A percentile compares a stretch with the other conserved stretches of the same genome.
These are phyloP conservation scores for Chrysopa pallens DNA, from an alignment of 1,140 invertebrate genomes.

Conservation along the genomic window DNA sequence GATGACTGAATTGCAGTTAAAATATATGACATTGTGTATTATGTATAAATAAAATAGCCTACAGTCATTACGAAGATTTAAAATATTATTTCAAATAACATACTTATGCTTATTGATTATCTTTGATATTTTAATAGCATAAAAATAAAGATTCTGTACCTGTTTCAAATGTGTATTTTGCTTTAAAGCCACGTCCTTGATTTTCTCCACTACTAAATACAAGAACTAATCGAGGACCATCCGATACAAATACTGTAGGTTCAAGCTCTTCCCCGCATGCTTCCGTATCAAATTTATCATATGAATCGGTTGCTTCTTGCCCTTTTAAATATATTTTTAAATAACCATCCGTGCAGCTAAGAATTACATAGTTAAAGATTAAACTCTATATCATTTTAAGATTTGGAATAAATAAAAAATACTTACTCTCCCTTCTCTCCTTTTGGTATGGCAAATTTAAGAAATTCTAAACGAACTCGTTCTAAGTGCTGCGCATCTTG, in stretches of 20 bases:
- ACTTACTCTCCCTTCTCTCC: constrained; percentile 50
- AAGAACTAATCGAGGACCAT: constrained; percentile 83
- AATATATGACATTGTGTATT: no score
- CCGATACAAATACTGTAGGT: constrained; percentile 59
- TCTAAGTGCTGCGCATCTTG: constrained; percentile 90
- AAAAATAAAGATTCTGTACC: no score
- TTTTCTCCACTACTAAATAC: constrained; percentile 81
- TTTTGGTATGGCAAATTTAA: constrained; percentile 77
- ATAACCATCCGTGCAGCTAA: constrained; percentile 72
- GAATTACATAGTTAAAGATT: constrained; percentile 5
- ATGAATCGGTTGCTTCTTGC: constrained; percentile 79
- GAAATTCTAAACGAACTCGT: constrained; percentile 74
- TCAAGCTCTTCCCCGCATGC: constrained; percentile 61
- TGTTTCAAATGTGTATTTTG: constrained; percentile 75
- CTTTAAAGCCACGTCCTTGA: constrained; percentile 81
- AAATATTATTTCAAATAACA: no score
- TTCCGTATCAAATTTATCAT: constrained; percentile 84
- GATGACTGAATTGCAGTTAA: no score
- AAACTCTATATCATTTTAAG: not conserved
- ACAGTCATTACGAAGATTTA: no score
- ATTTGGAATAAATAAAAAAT: not conserved
- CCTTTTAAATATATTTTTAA: constrained; percentile 82
- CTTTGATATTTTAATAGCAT: no score
- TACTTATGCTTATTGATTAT: no score
- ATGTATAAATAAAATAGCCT: no score